Evolutionary conservation across 2,113 vertebrate genomes (phyloP).

Genomic region (Myiozetetes cayanensis): DNA sequence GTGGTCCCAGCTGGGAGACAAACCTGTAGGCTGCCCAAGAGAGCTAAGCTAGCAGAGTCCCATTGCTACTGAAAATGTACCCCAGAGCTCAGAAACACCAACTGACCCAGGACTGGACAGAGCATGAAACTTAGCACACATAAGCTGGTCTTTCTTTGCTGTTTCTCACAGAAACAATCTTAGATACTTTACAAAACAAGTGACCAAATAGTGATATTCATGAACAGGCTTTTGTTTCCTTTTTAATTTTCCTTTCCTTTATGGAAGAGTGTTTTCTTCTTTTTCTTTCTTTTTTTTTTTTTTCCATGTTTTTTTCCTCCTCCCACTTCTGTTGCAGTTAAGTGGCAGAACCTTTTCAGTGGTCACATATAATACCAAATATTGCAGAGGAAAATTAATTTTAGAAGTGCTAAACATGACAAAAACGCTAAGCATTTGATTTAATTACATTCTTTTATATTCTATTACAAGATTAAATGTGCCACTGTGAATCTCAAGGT

Average conservation of each 20-base stretch:
- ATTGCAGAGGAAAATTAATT: neutral
- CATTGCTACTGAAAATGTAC: neutral
- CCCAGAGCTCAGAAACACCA: neutral
- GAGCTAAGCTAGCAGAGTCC: neutral
- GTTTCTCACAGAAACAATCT: neutral
- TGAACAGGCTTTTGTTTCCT: neutral
- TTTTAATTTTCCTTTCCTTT: no score
- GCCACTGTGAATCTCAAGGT: neutral
- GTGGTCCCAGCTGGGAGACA: neutral
- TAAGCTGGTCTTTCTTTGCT: neutral
- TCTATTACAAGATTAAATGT: neutral
- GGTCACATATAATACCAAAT: neutral
- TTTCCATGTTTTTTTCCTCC: accelerated
- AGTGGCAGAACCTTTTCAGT: neutral
- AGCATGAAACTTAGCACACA: neutral
- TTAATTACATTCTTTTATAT: neutral
- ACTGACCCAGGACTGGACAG: neutral
- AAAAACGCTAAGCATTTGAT: neutral
- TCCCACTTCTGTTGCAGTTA: neutral
- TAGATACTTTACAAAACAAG: neutral
- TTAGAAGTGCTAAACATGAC: neutral
- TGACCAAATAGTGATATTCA: neutral
- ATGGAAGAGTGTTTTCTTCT: neutral
- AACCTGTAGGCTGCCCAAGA: neutral
- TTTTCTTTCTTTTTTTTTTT: neutral